Conservation (phyloP, 2,888 invertebrate genomes). For the Amphipyra berbera region DNA sequence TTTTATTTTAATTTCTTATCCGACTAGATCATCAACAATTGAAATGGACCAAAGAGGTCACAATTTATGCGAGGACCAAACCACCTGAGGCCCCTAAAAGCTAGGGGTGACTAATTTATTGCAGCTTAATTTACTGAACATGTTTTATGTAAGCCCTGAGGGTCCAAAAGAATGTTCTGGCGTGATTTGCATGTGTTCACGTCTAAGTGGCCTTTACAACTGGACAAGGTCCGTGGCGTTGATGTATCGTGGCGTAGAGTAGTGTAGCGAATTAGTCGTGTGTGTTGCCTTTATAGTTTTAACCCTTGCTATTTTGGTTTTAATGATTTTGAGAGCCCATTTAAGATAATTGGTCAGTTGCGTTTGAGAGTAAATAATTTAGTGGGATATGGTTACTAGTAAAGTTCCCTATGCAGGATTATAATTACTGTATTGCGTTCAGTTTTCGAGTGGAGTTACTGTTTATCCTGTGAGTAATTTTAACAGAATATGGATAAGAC, state of each 20-base stretch:
- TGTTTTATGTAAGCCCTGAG: conserved; percentile 71
- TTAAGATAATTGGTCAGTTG: conserved; percentile 30
- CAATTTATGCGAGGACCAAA: conserved; percentile 72
- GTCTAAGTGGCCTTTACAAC: conserved; percentile 68
- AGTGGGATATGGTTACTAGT: neutral
- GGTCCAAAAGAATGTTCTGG: conserved; percentile 79
- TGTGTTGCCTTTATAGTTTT: conserved; percentile 46
- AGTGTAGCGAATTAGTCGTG: conserved; percentile 50
- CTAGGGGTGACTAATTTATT: conserved; percentile 78
- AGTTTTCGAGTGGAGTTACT: too few relatives aligned
- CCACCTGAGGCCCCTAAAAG: conserved; percentile 72
- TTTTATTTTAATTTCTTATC: conserved; percentile 56
- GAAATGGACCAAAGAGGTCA: conserved; percentile 71
- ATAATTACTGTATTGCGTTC: too few relatives aligned
- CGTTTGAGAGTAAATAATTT: conserved; percentile 2
- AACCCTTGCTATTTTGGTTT: conserved; percentile 30
- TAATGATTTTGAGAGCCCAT: conserved; percentile 23
- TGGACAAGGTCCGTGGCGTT: conserved; percentile 56
- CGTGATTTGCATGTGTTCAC: conserved; percentile 83
- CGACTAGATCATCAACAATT: conserved; percentile 71
- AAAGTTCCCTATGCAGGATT: too few relatives aligned
- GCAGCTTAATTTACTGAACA: conserved; percentile 78
- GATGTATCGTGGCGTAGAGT: conserved; percentile 49
- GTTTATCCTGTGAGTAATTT: too few relatives aligned
- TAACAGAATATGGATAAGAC: too few relatives aligned